Evolutionary conservation across 2,888 invertebrate genomes (phyloP).

Genomic region (Pheosia tremula): DNA sequence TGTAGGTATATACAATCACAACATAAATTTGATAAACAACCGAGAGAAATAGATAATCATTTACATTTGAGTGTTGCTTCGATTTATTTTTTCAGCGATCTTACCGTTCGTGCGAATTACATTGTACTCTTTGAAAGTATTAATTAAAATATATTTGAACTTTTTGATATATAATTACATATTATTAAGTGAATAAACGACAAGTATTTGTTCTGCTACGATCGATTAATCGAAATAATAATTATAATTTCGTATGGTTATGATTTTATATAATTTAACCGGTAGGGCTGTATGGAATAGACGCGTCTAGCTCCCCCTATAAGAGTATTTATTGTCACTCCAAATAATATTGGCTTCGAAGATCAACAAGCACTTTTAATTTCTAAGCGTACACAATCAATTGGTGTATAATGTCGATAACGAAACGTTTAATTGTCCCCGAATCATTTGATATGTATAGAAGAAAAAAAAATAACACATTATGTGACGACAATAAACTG

Average conservation of each 20-base stretch:
- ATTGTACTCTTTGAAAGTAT: slow-evolving; percentile 59
- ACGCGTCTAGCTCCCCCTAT: slow-evolving; percentile 58
- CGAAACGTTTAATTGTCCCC: slow-evolving; percentile 47
- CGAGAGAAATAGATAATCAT: slow-evolving; percentile 66
- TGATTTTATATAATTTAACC: slow-evolving; percentile 17
- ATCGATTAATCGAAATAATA: slow-evolving; percentile 20
- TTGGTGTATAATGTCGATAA: slow-evolving; percentile 33
- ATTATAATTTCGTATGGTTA: slow-evolving; percentile 27
- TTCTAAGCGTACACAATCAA: slow-evolving; percentile 48
- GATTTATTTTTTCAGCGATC: slow-evolving; percentile 42
- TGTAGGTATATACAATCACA: slow-evolving; percentile 78
- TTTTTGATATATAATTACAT: slow-evolving; percentile 34
- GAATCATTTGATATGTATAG: slow-evolving; percentile 74
- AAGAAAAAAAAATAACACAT: slow-evolving; percentile 53
- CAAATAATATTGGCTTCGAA: slow-evolving; percentile 44
- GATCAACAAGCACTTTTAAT: slow-evolving; percentile 37
- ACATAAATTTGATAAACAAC: slow-evolving; percentile 83
- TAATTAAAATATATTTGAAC: slow-evolving; percentile 61
- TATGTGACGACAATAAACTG: slow-evolving; percentile 38
- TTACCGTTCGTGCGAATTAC: slow-evolving; percentile 43
- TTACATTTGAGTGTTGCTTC: slow-evolving; percentile 66
- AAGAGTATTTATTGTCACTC: slow-evolving; percentile 66
- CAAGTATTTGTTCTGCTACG: slow-evolving; percentile 47
- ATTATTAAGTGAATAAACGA: slow-evolving; percentile 27
- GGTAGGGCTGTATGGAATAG: slow-evolving; percentile 37